Conservation (phyloP, 2,797 vertebrate species). For the Octomys mimax region DNA sequence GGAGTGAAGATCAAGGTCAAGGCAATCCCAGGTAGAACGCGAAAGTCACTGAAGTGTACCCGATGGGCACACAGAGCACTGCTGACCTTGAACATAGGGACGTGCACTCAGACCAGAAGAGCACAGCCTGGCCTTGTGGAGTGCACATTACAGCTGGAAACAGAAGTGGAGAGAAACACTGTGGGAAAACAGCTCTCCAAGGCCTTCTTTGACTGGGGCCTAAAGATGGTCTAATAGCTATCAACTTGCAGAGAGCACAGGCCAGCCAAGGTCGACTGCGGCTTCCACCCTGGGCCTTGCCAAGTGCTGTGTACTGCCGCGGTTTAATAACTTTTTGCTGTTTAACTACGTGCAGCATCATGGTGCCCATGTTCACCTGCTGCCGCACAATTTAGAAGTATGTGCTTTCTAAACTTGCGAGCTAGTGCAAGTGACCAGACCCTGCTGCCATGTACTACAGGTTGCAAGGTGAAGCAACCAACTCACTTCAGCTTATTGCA, state of each 20-base stretch:
- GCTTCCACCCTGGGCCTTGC: not conserved
- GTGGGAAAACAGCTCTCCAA: not conserved
- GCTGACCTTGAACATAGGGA: not conserved
- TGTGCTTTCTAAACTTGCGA: not conserved
- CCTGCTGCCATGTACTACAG: conserved; percentile 7
- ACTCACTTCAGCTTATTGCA: conserved; percentile 31
- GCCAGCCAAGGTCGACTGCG: not conserved
- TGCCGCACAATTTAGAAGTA: not conserved
- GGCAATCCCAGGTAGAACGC: conserved; percentile 49
- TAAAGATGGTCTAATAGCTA: not conserved
- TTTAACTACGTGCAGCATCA: not conserved
- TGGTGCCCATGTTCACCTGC: not conserved
- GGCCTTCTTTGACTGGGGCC: not conserved
- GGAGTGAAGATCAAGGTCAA: conserved; percentile 36
- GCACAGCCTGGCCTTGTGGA: not conserved
- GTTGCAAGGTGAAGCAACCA: not conserved
- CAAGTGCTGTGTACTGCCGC: not conserved
- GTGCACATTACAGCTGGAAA: not conserved
- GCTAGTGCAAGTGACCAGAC: not conserved
- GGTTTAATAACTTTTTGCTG: conserved; percentile 28
- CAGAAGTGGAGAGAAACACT: not conserved
- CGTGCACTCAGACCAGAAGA: not conserved
- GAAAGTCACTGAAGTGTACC: not conserved
- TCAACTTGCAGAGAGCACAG: not conserved
- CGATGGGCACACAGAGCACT: not conserved